A percentile compares a stretch with the other conserved stretches of the same genome.
These are phyloP conservation scores for Poeciliopsis paucimaculata DNA, from an alignment of 2,797 vertebrate species.

Conservation along the genomic window DNA sequence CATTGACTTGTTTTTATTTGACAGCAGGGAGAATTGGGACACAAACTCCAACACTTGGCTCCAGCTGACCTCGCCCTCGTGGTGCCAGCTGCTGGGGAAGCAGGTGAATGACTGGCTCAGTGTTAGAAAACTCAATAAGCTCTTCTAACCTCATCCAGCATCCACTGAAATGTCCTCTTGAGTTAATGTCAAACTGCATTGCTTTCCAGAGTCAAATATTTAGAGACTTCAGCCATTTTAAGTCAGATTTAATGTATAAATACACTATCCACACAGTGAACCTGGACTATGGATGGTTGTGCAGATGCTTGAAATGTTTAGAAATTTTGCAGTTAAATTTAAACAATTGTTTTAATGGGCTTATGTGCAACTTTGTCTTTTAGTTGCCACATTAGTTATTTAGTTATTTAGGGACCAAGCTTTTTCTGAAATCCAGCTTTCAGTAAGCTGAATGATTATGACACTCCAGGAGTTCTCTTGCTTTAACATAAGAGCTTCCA, in stretches of 20 bases:
- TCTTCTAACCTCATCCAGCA: neutral
- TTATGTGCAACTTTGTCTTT: neutral
- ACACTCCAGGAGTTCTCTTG: neutral
- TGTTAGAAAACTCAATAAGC: slow-evolving; percentile 1
- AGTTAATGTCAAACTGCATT: neutral
- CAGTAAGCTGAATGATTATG: neutral
- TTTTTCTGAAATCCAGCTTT: neutral
- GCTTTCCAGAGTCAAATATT: neutral
- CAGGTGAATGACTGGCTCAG: neutral
- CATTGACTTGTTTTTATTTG: slow-evolving; percentile 8
- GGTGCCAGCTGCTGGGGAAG: slow-evolving; percentile 1
- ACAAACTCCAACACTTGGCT: slow-evolving; percentile 14
- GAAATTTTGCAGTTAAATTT: neutral
- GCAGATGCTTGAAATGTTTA: neutral
- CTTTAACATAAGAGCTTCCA: neutral
- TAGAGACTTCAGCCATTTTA: neutral
- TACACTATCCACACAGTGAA: neutral
- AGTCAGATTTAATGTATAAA: neutral
- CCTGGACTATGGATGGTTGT: neutral
- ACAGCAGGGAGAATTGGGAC: neutral
- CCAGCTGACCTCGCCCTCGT: neutral
- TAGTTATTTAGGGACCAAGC: neutral
- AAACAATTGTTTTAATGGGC: neutral
- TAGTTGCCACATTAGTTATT: neutral
- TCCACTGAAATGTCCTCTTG: neutral